Conservation (phyloP, 2,888 invertebrate species). For the Coelopa pilipes region DNA sequence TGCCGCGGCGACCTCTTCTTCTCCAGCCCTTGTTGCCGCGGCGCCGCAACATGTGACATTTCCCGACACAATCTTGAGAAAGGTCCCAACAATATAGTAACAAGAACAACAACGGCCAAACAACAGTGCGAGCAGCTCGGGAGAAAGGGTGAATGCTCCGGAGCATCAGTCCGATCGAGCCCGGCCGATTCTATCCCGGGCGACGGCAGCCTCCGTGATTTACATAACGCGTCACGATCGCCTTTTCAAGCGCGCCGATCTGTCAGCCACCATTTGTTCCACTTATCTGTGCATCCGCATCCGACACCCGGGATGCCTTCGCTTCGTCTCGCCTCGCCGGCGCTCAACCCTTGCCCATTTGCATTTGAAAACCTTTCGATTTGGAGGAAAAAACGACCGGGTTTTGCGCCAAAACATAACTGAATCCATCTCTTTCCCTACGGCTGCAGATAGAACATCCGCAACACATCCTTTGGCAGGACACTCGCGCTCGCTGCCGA, state of each 20-base stretch:
- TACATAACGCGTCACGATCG: conserved; percentile 25
- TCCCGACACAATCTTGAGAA: conserved; percentile 4
- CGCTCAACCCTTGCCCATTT: conserved; percentile 25
- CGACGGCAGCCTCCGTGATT: conserved; percentile 6
- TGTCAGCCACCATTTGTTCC: conserved; percentile 17
- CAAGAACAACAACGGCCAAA: conserved; percentile 4
- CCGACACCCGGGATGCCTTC: neutral
- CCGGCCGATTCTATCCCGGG: conserved; percentile 9
- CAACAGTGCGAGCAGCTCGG: neutral
- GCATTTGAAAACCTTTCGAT: conserved; percentile 8
- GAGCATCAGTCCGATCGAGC: conserved; percentile 10
- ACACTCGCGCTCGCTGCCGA: no score
- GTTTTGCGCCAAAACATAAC: conserved; percentile 20
- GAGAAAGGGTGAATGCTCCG: conserved; percentile 19
- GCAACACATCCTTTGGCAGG: no score
- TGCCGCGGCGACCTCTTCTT: neutral
- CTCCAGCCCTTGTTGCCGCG: neutral
- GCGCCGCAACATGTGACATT: conserved; percentile 24
- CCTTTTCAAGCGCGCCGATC: conserved; percentile 31
- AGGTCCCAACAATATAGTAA: neutral
- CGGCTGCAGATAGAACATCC: no score
- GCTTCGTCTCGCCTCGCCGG: neutral
- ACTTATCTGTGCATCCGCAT: conserved; percentile 11
- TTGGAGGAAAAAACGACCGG: neutral
- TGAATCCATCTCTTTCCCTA: no score